Base-by-base conservation (phyloP, 2,888 invertebrate species). In the Eurytoma adleriae region DNA sequence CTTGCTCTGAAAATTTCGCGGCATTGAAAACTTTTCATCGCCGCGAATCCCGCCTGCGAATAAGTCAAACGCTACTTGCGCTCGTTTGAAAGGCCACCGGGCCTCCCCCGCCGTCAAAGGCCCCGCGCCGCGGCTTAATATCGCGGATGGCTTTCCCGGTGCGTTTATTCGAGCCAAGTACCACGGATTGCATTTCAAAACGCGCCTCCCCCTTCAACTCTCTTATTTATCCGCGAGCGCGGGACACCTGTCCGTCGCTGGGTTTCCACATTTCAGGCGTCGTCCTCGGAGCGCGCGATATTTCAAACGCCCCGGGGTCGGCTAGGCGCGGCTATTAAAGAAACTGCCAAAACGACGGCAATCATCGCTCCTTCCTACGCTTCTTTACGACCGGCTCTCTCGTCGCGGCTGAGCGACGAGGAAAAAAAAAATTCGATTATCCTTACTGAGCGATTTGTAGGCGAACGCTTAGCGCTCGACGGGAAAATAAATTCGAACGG, bases 201-300 rank as follows among this genome's bases (percentile, higher is more conserved):
- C 73, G 61, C 52, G 68, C 40, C 1, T 40, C 10, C 10, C 40
- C 10, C 40, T 40, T 10, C 10, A 1, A 10, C 40, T 40, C 40
- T 67, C 30, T 66, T 72, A 72, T 78, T 73, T 73, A 72, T 68
- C 61, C 50, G 59, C 27, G 13, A 59, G 18, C 59, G 24, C 24
- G 73, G 74, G 74, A 74, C 74, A 70, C 68, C 74, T 71, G 66
- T 70, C 79, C 54, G 40, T 74, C 48, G 62, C 1, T 75, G n/a
- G 72, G 40, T 7, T 71, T 79, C 67, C 61, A 67, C 67, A 75
- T 75, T 71, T 80, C 61, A 76, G 68, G 56, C 57, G 7, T 68
- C 57, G 48, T n/a, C 18, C 18, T 5, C 64, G 61, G 61, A 73
- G 52, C 61, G 24, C 24, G 61, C 59, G 27, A 52, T 67, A 73